phyloP scores from a whole-genome alignment of 2,797 vertebrate species.

The Gadopsis bispinosus region DNA sequence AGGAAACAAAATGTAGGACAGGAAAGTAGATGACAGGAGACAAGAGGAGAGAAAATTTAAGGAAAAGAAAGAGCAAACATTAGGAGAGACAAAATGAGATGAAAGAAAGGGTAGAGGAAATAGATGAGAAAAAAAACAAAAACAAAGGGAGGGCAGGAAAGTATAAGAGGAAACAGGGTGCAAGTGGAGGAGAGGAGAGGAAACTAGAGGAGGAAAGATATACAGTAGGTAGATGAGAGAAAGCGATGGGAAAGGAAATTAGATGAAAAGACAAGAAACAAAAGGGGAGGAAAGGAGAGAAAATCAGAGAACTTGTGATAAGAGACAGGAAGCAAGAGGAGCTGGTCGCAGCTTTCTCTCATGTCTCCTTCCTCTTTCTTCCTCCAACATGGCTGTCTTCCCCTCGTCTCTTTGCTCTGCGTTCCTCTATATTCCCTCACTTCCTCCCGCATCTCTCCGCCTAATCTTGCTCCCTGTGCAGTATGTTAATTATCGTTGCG shows the following conservation, averaged over 20 bases:
- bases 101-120: neutral
- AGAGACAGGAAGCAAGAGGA: conserved; percentile 40
- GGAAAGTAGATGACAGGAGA: no score
- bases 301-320: conserved; percentile 42
- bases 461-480: conserved; percentile 68
- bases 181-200: conserved; percentile 20
- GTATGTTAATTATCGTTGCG: conserved; percentile 77
- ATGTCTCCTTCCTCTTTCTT: conserved; percentile 60
- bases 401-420: conserved; percentile 50
- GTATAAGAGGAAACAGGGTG: conserved; percentile 20
- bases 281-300: conserved; percentile 18
- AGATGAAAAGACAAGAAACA: conserved; percentile 42
- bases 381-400: conserved; percentile 55
- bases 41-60: conserved; percentile 15
- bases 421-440: conserved; percentile 57
- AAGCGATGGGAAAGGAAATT: conserved; percentile 30
- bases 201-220: conserved; percentile 15
- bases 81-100: neutral
- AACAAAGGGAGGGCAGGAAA: neutral
- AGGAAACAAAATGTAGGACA: neutral
- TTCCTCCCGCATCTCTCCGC: conserved; percentile 54
- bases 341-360: conserved; percentile 53
- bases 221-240: conserved; percentile 26
- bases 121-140: neutral
- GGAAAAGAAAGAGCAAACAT: neutral